Evolutionary conservation across 1,140 invertebrate species (phyloP).

Genomic region (Argopecten irradians): DNA sequence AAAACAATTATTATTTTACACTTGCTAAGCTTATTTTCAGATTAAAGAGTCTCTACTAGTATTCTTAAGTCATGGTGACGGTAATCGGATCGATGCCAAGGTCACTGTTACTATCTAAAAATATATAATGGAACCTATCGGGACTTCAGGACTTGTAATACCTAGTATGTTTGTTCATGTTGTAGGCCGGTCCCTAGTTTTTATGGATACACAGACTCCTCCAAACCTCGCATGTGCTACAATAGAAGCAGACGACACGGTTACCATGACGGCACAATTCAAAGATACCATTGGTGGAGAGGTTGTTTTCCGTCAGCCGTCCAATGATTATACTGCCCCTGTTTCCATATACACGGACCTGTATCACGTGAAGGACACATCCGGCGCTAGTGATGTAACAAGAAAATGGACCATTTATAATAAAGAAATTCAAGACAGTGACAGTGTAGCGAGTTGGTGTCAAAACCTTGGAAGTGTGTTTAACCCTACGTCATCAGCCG

Average conservation of each 20-base stretch:
- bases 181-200: constrained; percentile 48
- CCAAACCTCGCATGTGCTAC: constrained; percentile 54
- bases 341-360: constrained; percentile 86
- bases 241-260: constrained; percentile 66
- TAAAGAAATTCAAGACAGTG: constrained; percentile 34
- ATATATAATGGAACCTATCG: too few relatives aligned
- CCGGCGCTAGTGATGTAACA: not conserved
- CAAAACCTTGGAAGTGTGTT: constrained; percentile 51
- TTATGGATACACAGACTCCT: constrained; percentile 11
- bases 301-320: constrained; percentile 84
- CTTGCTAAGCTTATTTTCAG: too few relatives aligned
- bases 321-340: constrained; percentile 77
- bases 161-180: not conserved
- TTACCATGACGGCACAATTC: constrained; percentile 89
- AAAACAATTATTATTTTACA: too few relatives aligned
- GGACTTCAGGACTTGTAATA: not conserved
- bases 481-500: constrained; percentile 60
- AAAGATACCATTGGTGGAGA: constrained; percentile 86
- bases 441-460: constrained; percentile 42
- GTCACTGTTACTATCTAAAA: too few relatives aligned
- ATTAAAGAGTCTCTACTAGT: too few relatives aligned
- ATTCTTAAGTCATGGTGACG: too few relatives aligned
- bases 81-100: too few relatives aligned
- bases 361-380: constrained; percentile 73
- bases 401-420: constrained; percentile 50